Evolutionary conservation across 2,888 invertebrate genomes (phyloP), one percentile per base, ranked within the genome.

Genomic region (Orchesella flavescens): DNA sequence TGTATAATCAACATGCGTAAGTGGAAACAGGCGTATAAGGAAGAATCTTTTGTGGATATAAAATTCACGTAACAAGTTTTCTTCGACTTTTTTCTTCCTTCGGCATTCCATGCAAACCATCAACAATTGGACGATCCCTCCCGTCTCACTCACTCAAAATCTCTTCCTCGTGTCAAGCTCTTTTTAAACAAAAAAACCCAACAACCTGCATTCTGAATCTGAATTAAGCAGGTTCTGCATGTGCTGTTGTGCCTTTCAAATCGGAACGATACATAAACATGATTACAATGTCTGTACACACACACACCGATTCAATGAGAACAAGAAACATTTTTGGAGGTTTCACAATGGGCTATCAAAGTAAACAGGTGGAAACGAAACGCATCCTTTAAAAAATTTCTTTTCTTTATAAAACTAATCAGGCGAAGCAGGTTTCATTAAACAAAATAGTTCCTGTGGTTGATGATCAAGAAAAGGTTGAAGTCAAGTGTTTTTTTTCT

Each of bases 61-160:
- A 83, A 83, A 83, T 71, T 75, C 71, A 77, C 68, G 74, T 73
- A 74, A 82, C 82, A 71, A 82, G 83, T 77, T 83, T n/a, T 76
- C 46, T 59, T 68, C 61, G 75, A 71, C 76, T 72, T 76, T 75
- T 72, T 72, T 77, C 46, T 71, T 78, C 77, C 83, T 83, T 78
- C 71, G 83, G 83, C 83, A 83, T 83, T 83, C 83, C 80, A 83
- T 74, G 83, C 80, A 80, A 75, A 85, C 79, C 72, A 83, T 85
- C 76, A 74, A 85, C 73, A 85, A 76, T 85, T 85, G 77, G 83
- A 83, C 83, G 77, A 83, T 77, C 83, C 83, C 83, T 83, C 83
- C 83, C 83, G 83, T 77, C 73, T 76, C 69, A 68, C 59, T 72
- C 43, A 66, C 21, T 59, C 19, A 76, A 81, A 74, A 81, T 73